Evolutionary conservation across 2,797 vertebrate genomes (phyloP), one percentile per base, ranked within the genome.

Genomic region (Ambastaia sidthimunki): DNA sequence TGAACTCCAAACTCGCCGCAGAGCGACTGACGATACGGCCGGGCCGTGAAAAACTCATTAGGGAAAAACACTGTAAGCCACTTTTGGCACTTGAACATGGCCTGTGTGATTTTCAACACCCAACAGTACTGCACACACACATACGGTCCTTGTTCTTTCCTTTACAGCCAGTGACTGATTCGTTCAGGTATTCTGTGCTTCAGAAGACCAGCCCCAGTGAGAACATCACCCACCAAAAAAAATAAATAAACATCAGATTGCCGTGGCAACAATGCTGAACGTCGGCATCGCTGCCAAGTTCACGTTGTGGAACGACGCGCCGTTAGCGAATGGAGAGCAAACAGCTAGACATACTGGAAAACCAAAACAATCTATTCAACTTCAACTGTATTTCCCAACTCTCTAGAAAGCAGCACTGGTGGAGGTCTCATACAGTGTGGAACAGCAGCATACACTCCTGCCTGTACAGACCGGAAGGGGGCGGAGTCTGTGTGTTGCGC

Each of bases 381-480:
- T 25, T 31, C 28, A 15, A 18, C 71, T 62, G 50, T 65, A 55
- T 62, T 68, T 76, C 34, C 41, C 41, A 44, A 44, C 41, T 10
- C 41, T 44, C 41, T 44, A 10, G 41, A 44, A 44, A 86, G 82
- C 82, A 78, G 80, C 66, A 83, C 62, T 57, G 19, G 21, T 28
- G 50, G 57, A 19, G 44, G 55, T 71, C 4, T 94, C 90, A 98
- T 87, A 98, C 96, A 19, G 96, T 94, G 69, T 97, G 97, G 81
- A 99, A 95, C 79, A 97, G 93, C 88, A 99, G 88, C 1, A 91
- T 98, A 92, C 97, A 97, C 76, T 97, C 96, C 82, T 98, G 96
- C 0, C 91, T 91, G 87, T 95, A 94, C 78, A 95, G 90, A 76
- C 37, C 89, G 0, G 93, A 85, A 83, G 88, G 88, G 12, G 91